A percentile compares a stretch with the other conserved stretches of the same genome.
Conservation (phyloP, 2,888 invertebrate species). For the Callosobruchus maculatus region DNA sequence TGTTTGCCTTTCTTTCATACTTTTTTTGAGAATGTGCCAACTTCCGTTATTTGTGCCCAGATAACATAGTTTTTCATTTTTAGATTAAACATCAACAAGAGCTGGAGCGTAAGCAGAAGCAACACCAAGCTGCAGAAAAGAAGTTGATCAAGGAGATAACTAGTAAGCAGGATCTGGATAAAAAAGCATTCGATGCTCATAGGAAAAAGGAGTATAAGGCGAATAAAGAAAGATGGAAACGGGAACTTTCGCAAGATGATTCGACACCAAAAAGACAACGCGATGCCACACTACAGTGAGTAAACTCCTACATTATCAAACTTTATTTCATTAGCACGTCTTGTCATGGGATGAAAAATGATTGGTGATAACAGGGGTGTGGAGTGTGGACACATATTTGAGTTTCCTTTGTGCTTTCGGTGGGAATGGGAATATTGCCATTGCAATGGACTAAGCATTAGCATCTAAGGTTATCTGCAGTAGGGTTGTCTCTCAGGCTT, state of each 20-base stretch:
- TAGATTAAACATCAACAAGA: constrained; percentile 74
- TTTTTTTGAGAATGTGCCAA: too few relatives aligned
- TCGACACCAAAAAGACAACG: constrained; percentile 87
- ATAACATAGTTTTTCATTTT: constrained; percentile 11
- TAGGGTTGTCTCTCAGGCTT: too few relatives aligned
- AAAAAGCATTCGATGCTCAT: constrained; percentile 86
- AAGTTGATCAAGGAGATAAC: constrained; percentile 90
- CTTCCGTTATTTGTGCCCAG: too few relatives aligned
- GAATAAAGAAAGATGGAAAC: constrained; percentile 95
- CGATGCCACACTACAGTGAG: constrained; percentile 82
- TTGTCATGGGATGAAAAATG: too few relatives aligned
- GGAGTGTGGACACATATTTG: too few relatives aligned
- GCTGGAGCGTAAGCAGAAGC: constrained; percentile 76
- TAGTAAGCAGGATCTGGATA: constrained; percentile 83
- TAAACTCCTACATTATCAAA: neutral
- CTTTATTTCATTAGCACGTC: neutral
- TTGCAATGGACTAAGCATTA: too few relatives aligned
- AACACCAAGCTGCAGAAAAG: constrained; percentile 85
- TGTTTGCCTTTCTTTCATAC: too few relatives aligned
- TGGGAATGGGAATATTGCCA: too few relatives aligned
- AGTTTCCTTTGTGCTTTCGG: too few relatives aligned
- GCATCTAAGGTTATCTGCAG: too few relatives aligned
- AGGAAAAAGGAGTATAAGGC: constrained; percentile 96
- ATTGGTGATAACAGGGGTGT: too few relatives aligned
- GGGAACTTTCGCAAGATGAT: constrained; percentile 87